Evolutionary conservation across 2,888 invertebrate genomes (phyloP).

Genomic region (Watsonalla binaria): DNA sequence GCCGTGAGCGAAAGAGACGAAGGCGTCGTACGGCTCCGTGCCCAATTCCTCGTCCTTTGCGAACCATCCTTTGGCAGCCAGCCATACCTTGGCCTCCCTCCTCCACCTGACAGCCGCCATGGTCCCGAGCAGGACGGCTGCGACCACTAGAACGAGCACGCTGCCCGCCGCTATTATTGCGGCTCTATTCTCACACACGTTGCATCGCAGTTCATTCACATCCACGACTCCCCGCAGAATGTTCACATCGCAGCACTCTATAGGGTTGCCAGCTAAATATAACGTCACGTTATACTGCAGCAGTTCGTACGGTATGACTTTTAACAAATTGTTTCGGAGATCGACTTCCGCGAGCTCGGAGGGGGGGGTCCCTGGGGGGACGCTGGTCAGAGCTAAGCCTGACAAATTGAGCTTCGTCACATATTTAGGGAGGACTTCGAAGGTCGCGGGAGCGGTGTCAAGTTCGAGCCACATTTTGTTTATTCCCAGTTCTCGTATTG

Average conservation of each 20-base stretch:
- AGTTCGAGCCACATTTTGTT: too few species aligned
- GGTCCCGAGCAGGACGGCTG: conserved; percentile 15
- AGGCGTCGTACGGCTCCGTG: conserved; percentile 83
- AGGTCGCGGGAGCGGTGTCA: conserved; percentile 3
- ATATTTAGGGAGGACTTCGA: background rate
- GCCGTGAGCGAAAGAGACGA: conserved; percentile 87
- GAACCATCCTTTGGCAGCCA: conserved; percentile 16
- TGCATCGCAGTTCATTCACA: background rate
- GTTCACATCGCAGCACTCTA: conserved; percentile 6
- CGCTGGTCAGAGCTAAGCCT: background rate
- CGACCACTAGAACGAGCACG: conserved; percentile 8
- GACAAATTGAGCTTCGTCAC: background rate
- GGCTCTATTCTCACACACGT: background rate
- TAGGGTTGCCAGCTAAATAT: conserved; percentile 12
- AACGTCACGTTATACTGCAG: conserved; percentile 15
- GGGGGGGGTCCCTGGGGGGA: background rate
- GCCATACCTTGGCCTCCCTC: conserved; percentile 17
- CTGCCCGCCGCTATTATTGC: background rate
- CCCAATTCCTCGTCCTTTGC: conserved; percentile 19
- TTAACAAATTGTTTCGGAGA: background rate
- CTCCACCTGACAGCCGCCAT: conserved; percentile 6
- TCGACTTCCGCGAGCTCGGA: background rate
- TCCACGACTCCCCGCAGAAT: conserved; percentile 1
- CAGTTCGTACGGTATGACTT: background rate
- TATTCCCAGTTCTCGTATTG: too few species aligned